Evolutionary conservation across 2,113 vertebrate species (phyloP).

Genomic region (Protobothrops mucrosquamatus): DNA sequence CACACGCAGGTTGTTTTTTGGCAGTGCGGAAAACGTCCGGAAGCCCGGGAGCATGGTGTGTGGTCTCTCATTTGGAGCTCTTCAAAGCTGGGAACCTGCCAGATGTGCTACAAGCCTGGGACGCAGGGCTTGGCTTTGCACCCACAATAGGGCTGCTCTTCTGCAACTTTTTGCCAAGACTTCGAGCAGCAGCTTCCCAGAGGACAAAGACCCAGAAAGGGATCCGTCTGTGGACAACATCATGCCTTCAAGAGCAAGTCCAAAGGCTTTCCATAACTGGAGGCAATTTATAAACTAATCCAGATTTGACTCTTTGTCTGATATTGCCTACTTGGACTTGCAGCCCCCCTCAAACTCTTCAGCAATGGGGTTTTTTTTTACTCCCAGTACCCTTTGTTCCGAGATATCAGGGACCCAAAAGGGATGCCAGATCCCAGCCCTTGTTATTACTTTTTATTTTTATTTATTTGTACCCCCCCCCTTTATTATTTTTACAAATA

Average conservation of each 20-base stretch:
- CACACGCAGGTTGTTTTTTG: background rate
- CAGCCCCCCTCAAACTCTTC: background rate
- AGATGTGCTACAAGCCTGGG: background rate
- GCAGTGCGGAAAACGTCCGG: background rate
- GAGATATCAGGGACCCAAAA: background rate
- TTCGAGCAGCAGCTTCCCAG: background rate
- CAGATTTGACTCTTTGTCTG: background rate
- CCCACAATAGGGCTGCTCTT: background rate
- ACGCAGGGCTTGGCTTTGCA: too few species aligned
- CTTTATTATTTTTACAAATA: background rate
- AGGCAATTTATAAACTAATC: background rate
- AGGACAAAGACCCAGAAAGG: background rate
- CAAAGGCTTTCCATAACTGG: background rate
- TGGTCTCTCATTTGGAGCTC: conserved; percentile 5
- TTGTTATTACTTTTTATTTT: background rate
- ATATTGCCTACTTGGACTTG: background rate
- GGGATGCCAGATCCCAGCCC: background rate
- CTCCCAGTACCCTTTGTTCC: background rate
- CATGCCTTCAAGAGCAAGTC: background rate
- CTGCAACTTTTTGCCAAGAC: background rate
- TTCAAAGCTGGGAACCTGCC: conserved; percentile 11
- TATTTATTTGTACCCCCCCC: background rate
- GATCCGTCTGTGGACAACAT: background rate
- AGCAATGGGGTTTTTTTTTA: background rate
- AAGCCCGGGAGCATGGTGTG: conserved; percentile 14